Evolutionary conservation across 2,113 vertebrate genomes (phyloP).

Genomic region (Cephalopholis sonnerati): DNA sequence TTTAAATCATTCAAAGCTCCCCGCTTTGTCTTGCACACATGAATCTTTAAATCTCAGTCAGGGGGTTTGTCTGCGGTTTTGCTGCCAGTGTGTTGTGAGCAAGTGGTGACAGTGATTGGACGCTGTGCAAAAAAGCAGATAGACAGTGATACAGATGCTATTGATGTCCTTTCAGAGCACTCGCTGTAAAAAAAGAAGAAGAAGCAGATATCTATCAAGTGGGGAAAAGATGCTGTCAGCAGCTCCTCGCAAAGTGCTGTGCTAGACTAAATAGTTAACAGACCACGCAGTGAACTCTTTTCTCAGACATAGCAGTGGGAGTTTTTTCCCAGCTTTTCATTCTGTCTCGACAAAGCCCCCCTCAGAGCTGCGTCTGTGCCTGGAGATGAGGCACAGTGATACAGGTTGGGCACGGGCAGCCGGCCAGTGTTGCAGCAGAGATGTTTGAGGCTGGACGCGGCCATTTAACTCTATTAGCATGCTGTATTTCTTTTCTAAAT

Average conservation of each 20-base stretch:
- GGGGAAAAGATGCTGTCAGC: conserved; percentile 53
- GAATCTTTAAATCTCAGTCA: background rate
- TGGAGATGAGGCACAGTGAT: conserved; percentile 49
- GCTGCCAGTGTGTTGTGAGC: conserved; percentile 15
- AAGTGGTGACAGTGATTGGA: conserved; percentile 37
- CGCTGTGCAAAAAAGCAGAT: conserved; percentile 8
- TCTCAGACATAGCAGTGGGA: conserved; percentile 33
- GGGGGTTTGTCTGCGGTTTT: conserved; percentile 20
- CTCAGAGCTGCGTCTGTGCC: conserved; percentile 30
- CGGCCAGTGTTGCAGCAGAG: conserved; percentile 58
- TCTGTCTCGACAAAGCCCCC: conserved; percentile 21
- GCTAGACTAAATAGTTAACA: conserved; percentile 42
- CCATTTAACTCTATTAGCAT: conserved; percentile 77
- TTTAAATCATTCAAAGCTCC: conserved; percentile 30
- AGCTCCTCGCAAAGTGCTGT: conserved; percentile 51
- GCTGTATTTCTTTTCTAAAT: conserved; percentile 81
- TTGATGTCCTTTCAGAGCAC: conserved; percentile 52
- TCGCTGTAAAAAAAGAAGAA: conserved; percentile 14
- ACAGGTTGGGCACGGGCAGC: conserved; percentile 45
- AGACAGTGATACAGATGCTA: conserved; percentile 54
- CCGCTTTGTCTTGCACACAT: background rate
- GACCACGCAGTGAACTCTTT: conserved; percentile 34
- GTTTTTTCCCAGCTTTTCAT: conserved; percentile 31
- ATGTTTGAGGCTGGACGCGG: conserved; percentile 56
- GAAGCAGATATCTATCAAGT: conserved; percentile 42